Conservation (phyloP, 2,797 vertebrate genomes). For the Steatocranus sp. region DNA sequence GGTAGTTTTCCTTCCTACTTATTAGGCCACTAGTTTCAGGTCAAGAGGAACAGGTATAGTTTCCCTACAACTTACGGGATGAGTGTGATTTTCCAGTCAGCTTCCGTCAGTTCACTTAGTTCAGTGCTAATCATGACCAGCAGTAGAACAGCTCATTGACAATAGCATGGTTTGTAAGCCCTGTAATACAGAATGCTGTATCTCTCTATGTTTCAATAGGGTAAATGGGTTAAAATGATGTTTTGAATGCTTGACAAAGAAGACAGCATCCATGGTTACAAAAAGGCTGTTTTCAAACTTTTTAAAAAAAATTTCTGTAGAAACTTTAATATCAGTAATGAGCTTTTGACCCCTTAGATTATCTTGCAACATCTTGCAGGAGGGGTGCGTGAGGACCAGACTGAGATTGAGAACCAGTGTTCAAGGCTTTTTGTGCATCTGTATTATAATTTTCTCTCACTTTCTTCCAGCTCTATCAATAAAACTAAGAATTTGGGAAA, state of each 20-base stretch:
- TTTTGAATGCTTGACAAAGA: neutral
- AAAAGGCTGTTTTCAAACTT: neutral
- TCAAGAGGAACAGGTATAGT: slow-evolving; percentile 53
- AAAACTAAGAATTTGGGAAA: neutral
- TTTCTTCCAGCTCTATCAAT: neutral
- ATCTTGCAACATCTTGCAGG: neutral
- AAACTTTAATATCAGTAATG: neutral
- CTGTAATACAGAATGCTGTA: neutral
- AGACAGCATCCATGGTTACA: neutral
- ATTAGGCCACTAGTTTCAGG: slow-evolving; percentile 47
- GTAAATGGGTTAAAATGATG: neutral
- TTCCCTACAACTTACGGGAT: slow-evolving; percentile 36
- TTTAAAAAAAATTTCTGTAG: accelerated
- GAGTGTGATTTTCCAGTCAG: slow-evolving; percentile 39
- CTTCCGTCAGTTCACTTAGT: neutral
- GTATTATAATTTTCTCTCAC: neutral
- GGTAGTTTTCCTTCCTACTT: slow-evolving; percentile 69
- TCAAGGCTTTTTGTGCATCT: neutral
- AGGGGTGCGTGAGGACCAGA: neutral
- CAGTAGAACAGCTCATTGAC: neutral
- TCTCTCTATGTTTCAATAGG: neutral
- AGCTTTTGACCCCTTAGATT: neutral
- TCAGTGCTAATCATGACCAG: neutral
- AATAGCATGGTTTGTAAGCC: neutral
- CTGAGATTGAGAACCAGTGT: neutral